These are phyloP conservation scores for Holacanthus passer DNA, from an alignment of 2,113 vertebrate species.

Conservation along the genomic window DNA sequence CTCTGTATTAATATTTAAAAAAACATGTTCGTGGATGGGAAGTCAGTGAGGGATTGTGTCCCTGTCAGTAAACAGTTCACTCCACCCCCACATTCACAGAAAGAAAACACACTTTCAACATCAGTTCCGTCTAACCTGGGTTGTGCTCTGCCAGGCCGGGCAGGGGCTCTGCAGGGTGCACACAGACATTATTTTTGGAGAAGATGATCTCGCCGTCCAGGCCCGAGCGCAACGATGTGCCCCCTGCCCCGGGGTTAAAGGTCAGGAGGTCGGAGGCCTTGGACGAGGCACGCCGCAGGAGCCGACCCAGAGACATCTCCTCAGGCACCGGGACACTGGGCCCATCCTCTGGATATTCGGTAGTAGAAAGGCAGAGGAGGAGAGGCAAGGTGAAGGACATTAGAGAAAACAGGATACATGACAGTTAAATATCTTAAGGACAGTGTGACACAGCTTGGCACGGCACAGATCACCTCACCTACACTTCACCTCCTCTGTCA, in stretches of 20 bases:
- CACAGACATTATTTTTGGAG: slow-evolving; percentile 99
- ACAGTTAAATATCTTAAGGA: neutral
- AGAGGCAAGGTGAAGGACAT: neutral
- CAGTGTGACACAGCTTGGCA: slow-evolving; percentile 12
- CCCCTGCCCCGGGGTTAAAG: slow-evolving; percentile 84
- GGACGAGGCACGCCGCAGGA: slow-evolving; percentile 96
- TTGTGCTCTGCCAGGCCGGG: slow-evolving; percentile 93
- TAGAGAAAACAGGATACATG: neutral
- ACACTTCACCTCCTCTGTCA: slow-evolving; percentile 37
- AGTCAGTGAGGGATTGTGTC: neutral
- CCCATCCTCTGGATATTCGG: slow-evolving; percentile 89
- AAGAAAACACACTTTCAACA: neutral
- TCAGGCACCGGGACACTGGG: slow-evolving; percentile 79
- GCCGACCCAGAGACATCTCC: slow-evolving; percentile 98
- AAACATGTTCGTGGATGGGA: neutral
- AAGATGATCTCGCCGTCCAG: slow-evolving; percentile 96
- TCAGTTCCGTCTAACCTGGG: slow-evolving; percentile 86
- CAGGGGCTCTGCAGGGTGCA: slow-evolving; percentile 92
- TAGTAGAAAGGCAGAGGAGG: neutral
- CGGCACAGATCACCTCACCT: slow-evolving; percentile 37
- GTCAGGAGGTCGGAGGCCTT: slow-evolving; percentile 97
- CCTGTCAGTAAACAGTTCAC: too few relatives aligned
- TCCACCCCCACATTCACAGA: too few relatives aligned
- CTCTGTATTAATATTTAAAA: neutral
- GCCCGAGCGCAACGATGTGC: slow-evolving; percentile 78